Evolutionary conservation across 2,888 invertebrate species (phyloP).

Genomic region (Arge pagana): DNA sequence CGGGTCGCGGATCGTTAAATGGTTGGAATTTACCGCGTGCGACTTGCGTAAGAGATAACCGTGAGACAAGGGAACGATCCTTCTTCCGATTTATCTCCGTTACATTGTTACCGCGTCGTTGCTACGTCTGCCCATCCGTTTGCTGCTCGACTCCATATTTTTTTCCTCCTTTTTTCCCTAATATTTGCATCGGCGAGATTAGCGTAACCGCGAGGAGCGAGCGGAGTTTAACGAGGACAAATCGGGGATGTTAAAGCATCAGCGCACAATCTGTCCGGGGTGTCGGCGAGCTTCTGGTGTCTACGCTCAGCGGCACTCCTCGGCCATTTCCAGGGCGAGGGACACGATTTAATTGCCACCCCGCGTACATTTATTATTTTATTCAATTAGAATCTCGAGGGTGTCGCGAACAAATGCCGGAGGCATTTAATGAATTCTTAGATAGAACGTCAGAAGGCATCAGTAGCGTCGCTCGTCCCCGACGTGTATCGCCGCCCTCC

Average conservation of each 20-base stretch:
- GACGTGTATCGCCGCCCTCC: conserved; percentile 24
- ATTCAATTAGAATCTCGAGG: conserved; percentile 47
- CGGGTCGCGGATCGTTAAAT: no score
- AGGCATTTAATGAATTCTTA: conserved; percentile 51
- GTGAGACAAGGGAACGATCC: no score
- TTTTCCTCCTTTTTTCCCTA: no score
- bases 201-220: no score
- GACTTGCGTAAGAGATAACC: no score
- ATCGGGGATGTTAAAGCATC: conserved; percentile 13
- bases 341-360: conserved; percentile 32
- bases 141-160: no score
- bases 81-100: no score
- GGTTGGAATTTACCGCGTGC: no score
- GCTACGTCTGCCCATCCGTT: no score
- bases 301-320: conserved; percentile 17
- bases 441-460: conserved; percentile 43
- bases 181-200: no score
- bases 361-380: conserved; percentile 45
- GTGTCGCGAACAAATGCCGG: conserved; percentile 47
- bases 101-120: no score
- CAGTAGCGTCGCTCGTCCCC: conserved; percentile 27
- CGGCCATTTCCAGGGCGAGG: conserved; percentile 20
- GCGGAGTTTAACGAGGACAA: conserved; percentile 23
- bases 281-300: conserved; percentile 1
- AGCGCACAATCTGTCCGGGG: conserved; percentile 2